Percentiles rank a stretch among this genome's conserved stretches.
These are phyloP conservation scores for Pocillopora verrucosa DNA, from an alignment of 64 coral and sea anemone species.

Conservation along the genomic window DNA sequence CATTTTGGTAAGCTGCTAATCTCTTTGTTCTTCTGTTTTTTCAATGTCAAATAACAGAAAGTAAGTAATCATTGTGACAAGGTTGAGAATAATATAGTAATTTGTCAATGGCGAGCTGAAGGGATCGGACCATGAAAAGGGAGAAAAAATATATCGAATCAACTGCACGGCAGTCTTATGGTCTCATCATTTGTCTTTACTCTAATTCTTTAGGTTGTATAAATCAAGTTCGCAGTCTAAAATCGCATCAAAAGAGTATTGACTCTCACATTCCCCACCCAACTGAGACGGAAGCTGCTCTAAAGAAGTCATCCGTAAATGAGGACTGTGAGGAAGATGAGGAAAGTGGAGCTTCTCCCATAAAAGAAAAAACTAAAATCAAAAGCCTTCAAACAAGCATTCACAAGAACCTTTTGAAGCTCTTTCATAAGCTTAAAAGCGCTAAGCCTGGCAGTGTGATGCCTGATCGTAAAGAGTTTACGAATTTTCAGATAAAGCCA, in stretches of 20 bases:
- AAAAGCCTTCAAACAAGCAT: slow-evolving; percentile 54
- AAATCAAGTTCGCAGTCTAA: slow-evolving; percentile 26
- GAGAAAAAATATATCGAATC: too few relatives aligned
- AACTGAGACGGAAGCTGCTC: neutral
- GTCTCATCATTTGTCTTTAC: neutral
- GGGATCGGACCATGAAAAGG: too few relatives aligned
- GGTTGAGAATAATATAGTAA: too few relatives aligned
- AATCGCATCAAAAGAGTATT: neutral
- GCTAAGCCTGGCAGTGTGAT: slow-evolving; percentile 20
- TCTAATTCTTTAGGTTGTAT: neutral
- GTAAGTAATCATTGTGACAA: too few relatives aligned
- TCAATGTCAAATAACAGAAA: too few relatives aligned
- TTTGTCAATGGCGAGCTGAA: too few relatives aligned
- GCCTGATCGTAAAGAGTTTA: slow-evolving; percentile 30
- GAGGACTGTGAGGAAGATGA: slow-evolving; percentile 10
- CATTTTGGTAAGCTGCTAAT: too few relatives aligned
- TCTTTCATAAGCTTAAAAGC: slow-evolving; percentile 60
- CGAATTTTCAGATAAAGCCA: slow-evolving; percentile 9
- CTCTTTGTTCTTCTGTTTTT: too few relatives aligned
- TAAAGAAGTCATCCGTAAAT: slow-evolving; percentile 10
- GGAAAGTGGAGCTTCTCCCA: neutral
- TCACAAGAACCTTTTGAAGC: slow-evolving; percentile 60
- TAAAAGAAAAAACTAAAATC: slow-evolving; percentile 46
- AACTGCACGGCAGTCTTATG: neutral
- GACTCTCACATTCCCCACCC: neutral